Evolutionary conservation across 1,140 invertebrate genomes (phyloP).

Genomic region (Drosophila truncata): DNA sequence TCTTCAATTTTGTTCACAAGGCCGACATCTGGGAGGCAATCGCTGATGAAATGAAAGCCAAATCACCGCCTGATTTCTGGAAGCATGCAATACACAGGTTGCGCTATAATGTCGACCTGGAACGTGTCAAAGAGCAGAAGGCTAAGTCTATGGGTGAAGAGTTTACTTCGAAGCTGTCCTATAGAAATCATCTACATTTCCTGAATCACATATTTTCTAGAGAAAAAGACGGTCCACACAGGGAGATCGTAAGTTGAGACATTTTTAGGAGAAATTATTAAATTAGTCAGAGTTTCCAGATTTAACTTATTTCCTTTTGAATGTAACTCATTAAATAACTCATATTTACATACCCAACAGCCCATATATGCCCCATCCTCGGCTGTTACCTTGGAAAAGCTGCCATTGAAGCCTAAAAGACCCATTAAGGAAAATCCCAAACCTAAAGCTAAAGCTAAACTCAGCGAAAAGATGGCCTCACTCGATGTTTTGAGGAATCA

Average conservation of each 20-base stretch:
- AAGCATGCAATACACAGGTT: conserved; percentile 46
- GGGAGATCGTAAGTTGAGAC: conserved; percentile 8
- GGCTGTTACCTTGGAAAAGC: neutral
- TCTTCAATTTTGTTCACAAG: conserved; percentile 48
- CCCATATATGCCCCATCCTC: neutral
- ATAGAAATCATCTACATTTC: conserved; percentile 43
- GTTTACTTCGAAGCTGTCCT: conserved; percentile 10
- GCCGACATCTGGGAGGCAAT: conserved; percentile 55
- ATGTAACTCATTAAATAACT: too few relatives aligned
- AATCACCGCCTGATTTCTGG: conserved; percentile 45
- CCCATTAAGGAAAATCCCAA: conserved; percentile 5
- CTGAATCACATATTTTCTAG: conserved; percentile 54
- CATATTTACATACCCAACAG: too few relatives aligned
- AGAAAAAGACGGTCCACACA: neutral
- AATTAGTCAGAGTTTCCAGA: neutral
- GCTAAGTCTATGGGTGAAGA: conserved; percentile 5
- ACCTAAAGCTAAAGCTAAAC: neutral
- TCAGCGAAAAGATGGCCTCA: conserved; percentile 29
- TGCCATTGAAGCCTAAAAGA: neutral
- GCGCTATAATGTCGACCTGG: conserved; percentile 54
- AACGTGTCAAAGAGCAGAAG: conserved; percentile 24
- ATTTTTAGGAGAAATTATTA: too few relatives aligned
- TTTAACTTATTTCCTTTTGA: too few relatives aligned
- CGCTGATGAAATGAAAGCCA: conserved; percentile 42
- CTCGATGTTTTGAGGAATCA: conserved; percentile 45